phyloP scores from a whole-genome alignment of 2,113 vertebrate species.

The Furnarius figulus region DNA sequence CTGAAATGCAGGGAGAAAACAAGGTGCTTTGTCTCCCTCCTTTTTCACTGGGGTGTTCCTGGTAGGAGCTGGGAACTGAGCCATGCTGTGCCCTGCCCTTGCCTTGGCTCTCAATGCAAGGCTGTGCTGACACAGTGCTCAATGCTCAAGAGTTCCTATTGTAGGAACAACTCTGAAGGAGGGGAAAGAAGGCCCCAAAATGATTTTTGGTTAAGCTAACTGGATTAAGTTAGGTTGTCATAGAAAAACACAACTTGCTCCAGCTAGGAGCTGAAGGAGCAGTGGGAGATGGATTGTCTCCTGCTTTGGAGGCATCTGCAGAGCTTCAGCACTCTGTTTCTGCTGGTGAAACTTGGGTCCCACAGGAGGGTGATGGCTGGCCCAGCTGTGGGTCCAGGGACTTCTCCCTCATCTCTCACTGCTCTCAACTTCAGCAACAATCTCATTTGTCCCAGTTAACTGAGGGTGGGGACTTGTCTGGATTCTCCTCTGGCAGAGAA shows the following conservation, averaged over 20 bases:
- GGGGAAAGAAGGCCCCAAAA: not conserved
- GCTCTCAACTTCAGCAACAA: not conserved
- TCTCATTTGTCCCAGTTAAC: not conserved
- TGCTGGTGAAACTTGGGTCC: too few species aligned
- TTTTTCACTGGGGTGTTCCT: not conserved
- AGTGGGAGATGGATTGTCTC: not conserved
- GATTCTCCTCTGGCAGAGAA: not conserved
- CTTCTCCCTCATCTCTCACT: not conserved
- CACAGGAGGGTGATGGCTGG: not conserved
- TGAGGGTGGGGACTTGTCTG: not conserved
- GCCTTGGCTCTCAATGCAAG: not conserved
- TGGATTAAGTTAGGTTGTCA: not conserved
- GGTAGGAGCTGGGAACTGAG: not conserved
- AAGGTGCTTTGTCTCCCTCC: not conserved
- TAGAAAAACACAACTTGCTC: not conserved
- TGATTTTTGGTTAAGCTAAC: not conserved
- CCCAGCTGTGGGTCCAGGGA: not conserved
- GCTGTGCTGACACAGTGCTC: not conserved
- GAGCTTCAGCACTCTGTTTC: not conserved
- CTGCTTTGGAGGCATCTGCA: not conserved
- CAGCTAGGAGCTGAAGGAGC: not conserved
- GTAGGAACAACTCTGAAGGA: not conserved
- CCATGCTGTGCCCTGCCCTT: not conserved
- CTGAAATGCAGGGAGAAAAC: not conserved
- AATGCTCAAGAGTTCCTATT: not conserved